phyloP scores from a whole-genome alignment of 64 coral and sea anemone species.

The Montipora efflorescens region DNA sequence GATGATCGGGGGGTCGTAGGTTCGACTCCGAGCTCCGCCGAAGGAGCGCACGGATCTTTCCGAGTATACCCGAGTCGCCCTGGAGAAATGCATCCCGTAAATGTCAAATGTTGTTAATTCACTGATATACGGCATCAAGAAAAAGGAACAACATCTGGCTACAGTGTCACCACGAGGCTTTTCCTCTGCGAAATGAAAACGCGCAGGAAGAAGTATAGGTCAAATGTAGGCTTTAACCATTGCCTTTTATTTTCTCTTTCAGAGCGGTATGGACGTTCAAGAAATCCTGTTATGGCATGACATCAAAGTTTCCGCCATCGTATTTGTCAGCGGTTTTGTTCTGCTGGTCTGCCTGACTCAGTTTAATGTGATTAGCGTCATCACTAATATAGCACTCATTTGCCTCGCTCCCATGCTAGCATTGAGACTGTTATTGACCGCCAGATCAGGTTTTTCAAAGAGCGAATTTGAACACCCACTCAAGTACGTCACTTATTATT shows the following conservation, averaged over 20 bases:
- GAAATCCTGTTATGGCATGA: slow-evolving; percentile 92
- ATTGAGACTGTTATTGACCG: slow-evolving; percentile 75
- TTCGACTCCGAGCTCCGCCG: too few species aligned
- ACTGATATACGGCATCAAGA: too few species aligned
- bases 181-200: too few species aligned
- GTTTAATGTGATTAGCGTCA: slow-evolving; percentile 82
- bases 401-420: slow-evolving; percentile 86
- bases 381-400: slow-evolving; percentile 73
- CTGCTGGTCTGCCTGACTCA: slow-evolving; percentile 88
- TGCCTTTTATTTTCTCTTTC: not conserved
- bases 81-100: too few species aligned
- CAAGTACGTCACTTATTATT: slow-evolving; percentile 53
- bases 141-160: too few species aligned
- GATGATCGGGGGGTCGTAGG: too few species aligned
- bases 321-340: slow-evolving; percentile 75
- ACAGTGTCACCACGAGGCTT: too few species aligned
- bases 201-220: too few species aligned
- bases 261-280: slow-evolving; percentile 51
- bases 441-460: slow-evolving; percentile 71
- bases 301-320: slow-evolving; percentile 80
- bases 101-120: too few species aligned
- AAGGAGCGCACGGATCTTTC: too few species aligned
- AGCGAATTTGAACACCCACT: slow-evolving; percentile 86
- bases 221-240: not conserved
- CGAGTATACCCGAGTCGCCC: too few species aligned